phyloP scores from a whole-genome alignment of 2,797 vertebrate species.

The Gymnothorax reevesii region DNA sequence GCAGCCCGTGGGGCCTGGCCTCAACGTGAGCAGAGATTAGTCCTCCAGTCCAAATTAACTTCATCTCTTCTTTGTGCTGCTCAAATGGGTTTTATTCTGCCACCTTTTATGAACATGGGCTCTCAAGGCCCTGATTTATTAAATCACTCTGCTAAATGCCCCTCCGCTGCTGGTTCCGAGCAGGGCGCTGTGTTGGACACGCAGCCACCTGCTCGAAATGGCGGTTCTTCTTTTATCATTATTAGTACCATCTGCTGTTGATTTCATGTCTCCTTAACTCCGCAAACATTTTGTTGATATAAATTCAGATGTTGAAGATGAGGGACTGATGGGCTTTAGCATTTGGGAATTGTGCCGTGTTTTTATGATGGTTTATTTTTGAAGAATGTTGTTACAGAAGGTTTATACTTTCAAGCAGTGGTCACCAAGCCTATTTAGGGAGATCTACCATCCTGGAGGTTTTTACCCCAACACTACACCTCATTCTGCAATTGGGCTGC shows the following conservation, averaged over 20 bases:
- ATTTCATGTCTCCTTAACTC: conserved; percentile 18
- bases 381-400: conserved; percentile 53
- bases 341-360: conserved; percentile 53
- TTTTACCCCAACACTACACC: too few relatives aligned
- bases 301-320: conserved; percentile 24
- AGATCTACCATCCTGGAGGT: too few relatives aligned
- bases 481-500: too few relatives aligned
- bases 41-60: conserved; percentile 7
- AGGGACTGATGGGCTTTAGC: conserved; percentile 36
- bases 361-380: conserved; percentile 52
- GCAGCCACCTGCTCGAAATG: conserved; percentile 6
- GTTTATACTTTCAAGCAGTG: too few relatives aligned
- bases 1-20: conserved; percentile 20
- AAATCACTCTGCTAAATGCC: not conserved
- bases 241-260: conserved; percentile 26
- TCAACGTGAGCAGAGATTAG: conserved; percentile 21
- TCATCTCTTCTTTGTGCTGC: not conserved
- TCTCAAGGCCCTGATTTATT: not conserved
- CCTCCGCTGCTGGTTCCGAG: not conserved
- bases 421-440: too few relatives aligned
- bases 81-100: not conserved
- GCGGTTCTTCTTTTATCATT: not conserved
- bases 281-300: conserved; percentile 15
- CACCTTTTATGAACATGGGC: not conserved
- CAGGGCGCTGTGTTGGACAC: too few relatives aligned